These are phyloP conservation scores for Miniopterus natalensis DNA, from an alignment of 2,113 vertebrate genomes.

Conservation along the genomic window DNA sequence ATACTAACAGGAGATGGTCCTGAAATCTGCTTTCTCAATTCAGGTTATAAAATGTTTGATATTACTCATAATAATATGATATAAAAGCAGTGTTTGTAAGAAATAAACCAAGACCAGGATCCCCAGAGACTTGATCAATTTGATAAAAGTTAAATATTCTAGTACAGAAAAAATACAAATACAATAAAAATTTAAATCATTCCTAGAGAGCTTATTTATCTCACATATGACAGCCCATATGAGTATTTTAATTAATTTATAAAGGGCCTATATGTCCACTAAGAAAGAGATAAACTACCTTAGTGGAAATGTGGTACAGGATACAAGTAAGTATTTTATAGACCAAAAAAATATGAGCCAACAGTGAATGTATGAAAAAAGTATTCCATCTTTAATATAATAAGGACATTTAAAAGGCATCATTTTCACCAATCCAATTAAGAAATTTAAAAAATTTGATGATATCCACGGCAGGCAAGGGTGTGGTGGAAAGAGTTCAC, in stretches of 20 bases:
- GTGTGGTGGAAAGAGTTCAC: not conserved
- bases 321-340: not conserved
- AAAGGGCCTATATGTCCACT: not conserved
- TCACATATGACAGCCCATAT: not conserved
- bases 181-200: not conserved
- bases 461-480: not conserved
- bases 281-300: not conserved
- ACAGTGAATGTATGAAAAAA: not conserved
- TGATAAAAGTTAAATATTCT: not conserved
- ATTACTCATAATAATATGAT: not conserved
- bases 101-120: not conserved
- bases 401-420: not conserved
- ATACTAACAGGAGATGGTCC: not conserved
- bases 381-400: not conserved
- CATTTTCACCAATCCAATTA: not conserved
- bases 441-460: not conserved
- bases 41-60: not conserved
- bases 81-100: not conserved
- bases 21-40: constrained; percentile 1
- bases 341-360: not conserved
- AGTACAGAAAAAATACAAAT: not conserved
- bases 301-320: not conserved
- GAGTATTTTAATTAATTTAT: not conserved
- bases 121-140: not conserved
- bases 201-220: not conserved